Conservation (phyloP, 2,113 vertebrate genomes). For the cattle (Bos taurus) region ARS-UCD2.0 NC_037335.1:53752001-53752500, state of each 20-base stretch:
- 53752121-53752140: neutral
- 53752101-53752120: neutral
- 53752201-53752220: neutral
- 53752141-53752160: neutral
- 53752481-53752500: neutral
- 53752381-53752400: neutral
- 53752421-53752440: neutral
- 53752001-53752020: neutral
- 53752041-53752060: neutral
- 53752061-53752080: neutral
- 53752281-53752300: too few species aligned
- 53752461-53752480: neutral
- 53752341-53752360: neutral
- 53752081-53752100: neutral
- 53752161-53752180: neutral
- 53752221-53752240: neutral
- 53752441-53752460: neutral
- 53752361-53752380: neutral
- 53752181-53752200: neutral
- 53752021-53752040: neutral
- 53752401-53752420: neutral
- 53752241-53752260: neutral
- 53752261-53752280: too few species aligned
- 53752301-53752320: too few species aligned
- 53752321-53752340: neutral